A percentile compares a stretch with the other conserved stretches of the same genome.
Evolutionary conservation across 2,113 vertebrate species (phyloP).

Genomic region (Xerus inauris): DNA sequence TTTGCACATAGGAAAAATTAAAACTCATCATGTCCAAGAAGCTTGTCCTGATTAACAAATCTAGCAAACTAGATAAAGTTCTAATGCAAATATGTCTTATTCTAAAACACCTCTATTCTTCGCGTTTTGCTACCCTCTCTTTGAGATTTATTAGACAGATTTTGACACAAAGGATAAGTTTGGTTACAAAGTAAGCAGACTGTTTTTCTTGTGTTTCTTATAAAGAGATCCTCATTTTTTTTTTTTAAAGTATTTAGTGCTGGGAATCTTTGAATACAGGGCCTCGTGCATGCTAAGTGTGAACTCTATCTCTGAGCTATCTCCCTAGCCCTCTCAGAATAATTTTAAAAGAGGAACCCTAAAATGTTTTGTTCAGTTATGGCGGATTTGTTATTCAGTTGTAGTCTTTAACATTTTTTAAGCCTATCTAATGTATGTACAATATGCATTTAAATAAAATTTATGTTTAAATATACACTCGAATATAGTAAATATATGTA

Average conservation of each 20-base stretch:
- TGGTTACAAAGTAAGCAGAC: not conserved
- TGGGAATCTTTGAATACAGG: not conserved
- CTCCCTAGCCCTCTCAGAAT: not conserved
- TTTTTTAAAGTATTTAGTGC: not conserved
- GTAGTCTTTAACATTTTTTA: conserved; percentile 25
- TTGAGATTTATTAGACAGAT: conserved; percentile 31
- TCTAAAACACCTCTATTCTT: not conserved
- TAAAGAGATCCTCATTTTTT: not conserved
- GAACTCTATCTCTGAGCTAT: not conserved
- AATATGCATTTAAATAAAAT: not conserved
- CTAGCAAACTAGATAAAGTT: conserved; percentile 26
- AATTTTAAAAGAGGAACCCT: conserved; percentile 35
- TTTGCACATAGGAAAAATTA: conserved; percentile 51
- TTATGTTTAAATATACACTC: conserved; percentile 18
- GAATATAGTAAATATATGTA: not conserved
- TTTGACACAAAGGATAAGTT: not conserved
- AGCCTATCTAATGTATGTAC: not conserved
- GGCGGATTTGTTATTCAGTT: not conserved
- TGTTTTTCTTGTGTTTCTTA: conserved; percentile 10
- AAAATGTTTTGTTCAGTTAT: conserved; percentile 32
- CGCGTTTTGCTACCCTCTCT: not conserved
- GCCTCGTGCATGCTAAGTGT: not conserved
- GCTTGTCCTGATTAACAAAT: not conserved
- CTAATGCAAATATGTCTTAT: not conserved
- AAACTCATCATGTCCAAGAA: conserved; percentile 20